Conservation (phyloP, 2,888 invertebrate genomes). For the Drosophila siamana region DNA sequence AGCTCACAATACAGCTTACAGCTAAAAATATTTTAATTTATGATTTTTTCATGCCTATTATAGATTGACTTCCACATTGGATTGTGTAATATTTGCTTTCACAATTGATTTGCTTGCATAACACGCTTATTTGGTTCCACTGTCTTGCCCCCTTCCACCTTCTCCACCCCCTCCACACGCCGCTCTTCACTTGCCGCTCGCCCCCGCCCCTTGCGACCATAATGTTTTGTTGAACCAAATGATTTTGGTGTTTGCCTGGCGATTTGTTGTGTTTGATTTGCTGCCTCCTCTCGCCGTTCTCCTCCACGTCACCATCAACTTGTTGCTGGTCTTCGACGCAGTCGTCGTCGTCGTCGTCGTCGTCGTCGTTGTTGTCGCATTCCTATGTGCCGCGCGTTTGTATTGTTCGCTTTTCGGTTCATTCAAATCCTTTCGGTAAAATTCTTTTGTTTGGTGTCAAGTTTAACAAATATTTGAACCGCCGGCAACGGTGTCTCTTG, state of each 20-base stretch:
- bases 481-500: constrained; percentile 63
- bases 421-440: constrained; percentile 81
- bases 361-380: constrained; percentile 44
- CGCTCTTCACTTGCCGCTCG: too few species aligned
- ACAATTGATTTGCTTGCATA: too few species aligned
- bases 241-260: constrained; percentile 71
- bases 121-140: constrained; percentile 25
- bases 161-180: background rate
- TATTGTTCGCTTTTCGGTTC: constrained; percentile 75
- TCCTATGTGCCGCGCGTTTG: constrained; percentile 72
- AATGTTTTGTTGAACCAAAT: constrained; percentile 68
- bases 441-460: constrained; percentile 84
- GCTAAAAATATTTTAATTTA: too few species aligned
- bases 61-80: too few species aligned
- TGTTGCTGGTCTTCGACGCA: constrained; percentile 21
- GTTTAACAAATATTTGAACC: constrained; percentile 83
- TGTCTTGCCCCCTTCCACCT: too few species aligned
- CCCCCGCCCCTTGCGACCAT: background rate
- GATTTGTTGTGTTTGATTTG: constrained; percentile 80
- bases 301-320: constrained; percentile 46
- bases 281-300: constrained; percentile 51
- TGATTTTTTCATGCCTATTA: too few species aligned
- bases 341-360: constrained; percentile 20
- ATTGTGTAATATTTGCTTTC: background rate
- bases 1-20: too few species aligned